phyloP scores from a whole-genome alignment of 1,140 invertebrate species.

The Neodiprion lecontei region DNA sequence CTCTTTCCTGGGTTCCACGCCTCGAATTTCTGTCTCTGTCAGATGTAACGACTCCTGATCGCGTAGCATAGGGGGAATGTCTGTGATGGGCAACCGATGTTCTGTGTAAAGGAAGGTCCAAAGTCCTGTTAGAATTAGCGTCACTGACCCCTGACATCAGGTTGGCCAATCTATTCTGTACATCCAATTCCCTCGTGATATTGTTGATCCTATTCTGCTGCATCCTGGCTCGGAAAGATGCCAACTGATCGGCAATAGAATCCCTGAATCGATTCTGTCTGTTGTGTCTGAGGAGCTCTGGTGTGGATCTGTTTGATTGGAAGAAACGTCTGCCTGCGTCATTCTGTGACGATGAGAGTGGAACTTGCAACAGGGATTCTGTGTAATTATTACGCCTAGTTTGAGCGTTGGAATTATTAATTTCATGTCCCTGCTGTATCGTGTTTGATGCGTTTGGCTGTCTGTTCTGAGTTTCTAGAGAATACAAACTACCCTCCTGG shows the following conservation, averaged over 20 bases:
- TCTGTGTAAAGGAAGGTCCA: slow-evolving; percentile 27
- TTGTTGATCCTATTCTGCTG: slow-evolving; percentile 38
- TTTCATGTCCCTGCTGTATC: not conserved
- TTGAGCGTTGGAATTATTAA: not conserved
- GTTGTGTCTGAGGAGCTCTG: slow-evolving; percentile 30
- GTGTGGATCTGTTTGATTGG: slow-evolving; percentile 31
- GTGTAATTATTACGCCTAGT: not conserved
- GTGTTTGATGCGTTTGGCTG: not conserved
- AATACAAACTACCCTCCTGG: slow-evolving; percentile 7
- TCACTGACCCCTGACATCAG: not conserved
- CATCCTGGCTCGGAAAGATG: slow-evolving; percentile 36
- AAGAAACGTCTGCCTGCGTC: slow-evolving; percentile 25
- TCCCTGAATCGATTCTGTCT: slow-evolving; percentile 37
- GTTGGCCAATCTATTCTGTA: slow-evolving; percentile 1
- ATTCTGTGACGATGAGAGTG: not conserved
- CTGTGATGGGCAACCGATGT: slow-evolving; percentile 31
- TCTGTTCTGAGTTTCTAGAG: slow-evolving; percentile 13
- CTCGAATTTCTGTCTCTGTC: not conserved
- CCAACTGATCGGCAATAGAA: slow-evolving; percentile 38
- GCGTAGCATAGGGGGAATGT: slow-evolving; percentile 34
- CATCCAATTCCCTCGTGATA: slow-evolving; percentile 31
- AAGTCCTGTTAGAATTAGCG: not conserved
- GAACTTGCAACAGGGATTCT: not conserved
- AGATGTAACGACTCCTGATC: not conserved
- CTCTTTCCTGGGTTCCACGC: not conserved